Percentiles rank a stretch among this genome's conserved stretches.
These are phyloP conservation scores for Spea multiplicata DNA, from an alignment of 2,113 vertebrate species.

Conservation along the genomic window DNA sequence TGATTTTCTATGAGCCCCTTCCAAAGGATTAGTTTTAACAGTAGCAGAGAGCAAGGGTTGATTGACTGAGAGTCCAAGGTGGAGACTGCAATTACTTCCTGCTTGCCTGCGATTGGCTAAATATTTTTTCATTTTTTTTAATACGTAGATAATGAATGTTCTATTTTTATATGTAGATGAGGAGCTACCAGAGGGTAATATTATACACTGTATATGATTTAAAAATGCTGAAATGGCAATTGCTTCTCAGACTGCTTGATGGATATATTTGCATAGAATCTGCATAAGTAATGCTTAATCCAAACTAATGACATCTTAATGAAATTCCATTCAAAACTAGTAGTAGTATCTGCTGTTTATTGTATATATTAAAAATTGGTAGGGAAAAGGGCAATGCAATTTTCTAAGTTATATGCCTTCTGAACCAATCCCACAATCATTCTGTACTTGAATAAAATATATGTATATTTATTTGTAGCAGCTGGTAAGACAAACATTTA, in stretches of 20 bases:
- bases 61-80: too few relatives aligned
- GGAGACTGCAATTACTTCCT: too few relatives aligned
- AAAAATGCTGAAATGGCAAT: neutral
- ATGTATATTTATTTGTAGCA: too few relatives aligned
- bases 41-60: too few relatives aligned
- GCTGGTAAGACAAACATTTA: too few relatives aligned
- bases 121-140: too few relatives aligned
- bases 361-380: neutral
- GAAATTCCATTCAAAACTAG: constrained; percentile 7
- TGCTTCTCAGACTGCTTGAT: neutral
- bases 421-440: neutral
- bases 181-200: neutral
- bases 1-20: too few relatives aligned
- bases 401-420: neutral
- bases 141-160: neutral
- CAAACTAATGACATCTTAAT: constrained; percentile 4
- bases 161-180: constrained; percentile 12
- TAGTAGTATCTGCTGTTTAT: neutral
- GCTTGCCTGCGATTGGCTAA: too few relatives aligned
- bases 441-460: neutral
- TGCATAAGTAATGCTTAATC: constrained; percentile 11
- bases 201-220: neutral
- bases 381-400: neutral
- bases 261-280: constrained; percentile 7
- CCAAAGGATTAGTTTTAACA: too few relatives aligned